Evolutionary conservation across 2,113 vertebrate species (phyloP).

Genomic region (Polypterus bichir): DNA sequence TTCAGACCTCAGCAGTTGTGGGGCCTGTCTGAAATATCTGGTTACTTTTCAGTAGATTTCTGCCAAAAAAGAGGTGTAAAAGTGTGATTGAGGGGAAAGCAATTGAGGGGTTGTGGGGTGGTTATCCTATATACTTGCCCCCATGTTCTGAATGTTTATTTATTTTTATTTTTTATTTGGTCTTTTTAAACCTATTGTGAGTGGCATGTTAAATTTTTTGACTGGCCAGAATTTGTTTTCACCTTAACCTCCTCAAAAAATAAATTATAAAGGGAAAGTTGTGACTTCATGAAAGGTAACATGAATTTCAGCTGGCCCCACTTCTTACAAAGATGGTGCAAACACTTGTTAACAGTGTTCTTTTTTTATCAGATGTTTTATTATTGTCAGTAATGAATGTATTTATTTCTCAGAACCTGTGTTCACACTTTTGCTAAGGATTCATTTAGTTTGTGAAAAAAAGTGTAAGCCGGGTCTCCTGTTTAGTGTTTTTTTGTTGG

Average conservation of each 20-base stretch:
- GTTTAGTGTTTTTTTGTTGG: conserved; percentile 12
- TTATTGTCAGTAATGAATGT: conserved; percentile 90
- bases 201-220: too few relatives aligned
- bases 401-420: conserved; percentile 91
- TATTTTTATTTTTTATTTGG: conserved; percentile 30
- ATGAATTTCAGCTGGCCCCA: conserved; percentile 58
- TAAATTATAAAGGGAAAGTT: too few relatives aligned
- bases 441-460: conserved; percentile 52
- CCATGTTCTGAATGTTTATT: conserved; percentile 4
- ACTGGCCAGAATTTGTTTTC: too few relatives aligned
- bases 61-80: conserved; percentile 46
- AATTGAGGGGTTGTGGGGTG: conserved; percentile 7
- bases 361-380: conserved; percentile 88
- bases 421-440: conserved; percentile 65
- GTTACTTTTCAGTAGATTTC: conserved; percentile 59
- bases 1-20: conserved; percentile 89
- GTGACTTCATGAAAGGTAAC: conserved; percentile 7
- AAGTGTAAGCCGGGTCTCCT: conserved; percentile 38
- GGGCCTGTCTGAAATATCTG: conserved; percentile 66
- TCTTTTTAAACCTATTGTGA: conserved; percentile 15
- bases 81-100: conserved; percentile 19
- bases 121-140: too few relatives aligned
- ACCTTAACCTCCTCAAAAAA: too few relatives aligned
- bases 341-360: conserved; percentile 93
- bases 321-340: conserved; percentile 84